Base-by-base conservation (phyloP, 2,888 invertebrate genomes). In the Sarcophaga carnaria region DNA sequence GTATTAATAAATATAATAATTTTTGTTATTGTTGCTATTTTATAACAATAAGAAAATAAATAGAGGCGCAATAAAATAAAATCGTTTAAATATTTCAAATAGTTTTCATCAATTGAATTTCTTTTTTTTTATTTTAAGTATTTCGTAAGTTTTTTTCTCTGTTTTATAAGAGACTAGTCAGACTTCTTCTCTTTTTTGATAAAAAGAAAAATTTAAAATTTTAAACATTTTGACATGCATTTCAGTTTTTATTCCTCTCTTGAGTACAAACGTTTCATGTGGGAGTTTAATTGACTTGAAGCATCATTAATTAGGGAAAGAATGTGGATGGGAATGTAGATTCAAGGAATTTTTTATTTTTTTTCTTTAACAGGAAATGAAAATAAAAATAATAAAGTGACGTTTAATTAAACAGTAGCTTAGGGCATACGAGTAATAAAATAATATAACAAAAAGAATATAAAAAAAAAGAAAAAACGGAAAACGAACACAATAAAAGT, bases 231-330 rank as follows among this genome's bases (percentile, higher is more conserved):
- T 54, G 37, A 37, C 37, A 37, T 37, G 37, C 37, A 37, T 37
- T 37, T 8, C 37, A 37, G 37, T 10, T 37, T 37, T 37, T 37
- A 10, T 10, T 10, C 10, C 37, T 37, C 37, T 37, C 37, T 1
- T 1, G 10, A 8, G 8, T 10, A 37, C 37, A 37, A 37, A 10
- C 37, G 37, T 10, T 37, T 37, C 1, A 37, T 17, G 54, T 54
- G 17, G 27, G 12, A 25, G 17, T 47, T 49, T 64, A 82, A 76
- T 22, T 71, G 59, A 45, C 63, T 64, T 12, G 25, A 64, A 82
- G 76, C 59, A 82, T 70, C 70, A 59, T 77, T 82, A 82, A 82
- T 81, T 76, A 27, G 69, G 70, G 47, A 70, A 75, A 60, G 49
- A 59, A 49, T 49, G 69, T 49, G 17, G 11, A 47, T 49, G 47